Evolutionary conservation across 2,797 vertebrate species (phyloP).

Genomic region (Macroramphosus scolopax): DNA sequence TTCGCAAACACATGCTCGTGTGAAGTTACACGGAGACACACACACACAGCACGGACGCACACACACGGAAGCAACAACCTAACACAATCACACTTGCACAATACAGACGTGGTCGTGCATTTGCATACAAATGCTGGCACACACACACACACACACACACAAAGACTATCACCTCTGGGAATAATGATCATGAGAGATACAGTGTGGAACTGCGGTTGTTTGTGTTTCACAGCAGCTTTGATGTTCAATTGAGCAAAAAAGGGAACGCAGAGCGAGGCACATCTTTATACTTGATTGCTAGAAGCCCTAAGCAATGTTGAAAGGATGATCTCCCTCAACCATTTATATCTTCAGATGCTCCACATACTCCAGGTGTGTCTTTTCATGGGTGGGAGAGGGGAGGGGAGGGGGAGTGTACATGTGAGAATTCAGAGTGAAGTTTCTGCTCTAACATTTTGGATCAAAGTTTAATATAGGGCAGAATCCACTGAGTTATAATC

Average conservation of each 20-base stretch:
- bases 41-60: neutral
- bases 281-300: conserved; percentile 32
- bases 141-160: conserved; percentile 2
- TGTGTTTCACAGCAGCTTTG: conserved; percentile 45
- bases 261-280: conserved; percentile 13
- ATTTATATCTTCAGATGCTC: conserved; percentile 30
- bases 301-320: conserved; percentile 25
- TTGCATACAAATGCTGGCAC: conserved; percentile 1
- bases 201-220: conserved; percentile 18
- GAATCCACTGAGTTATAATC: conserved; percentile 65
- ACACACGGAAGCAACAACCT: neutral
- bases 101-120: conserved; percentile 3
- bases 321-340: conserved; percentile 18
- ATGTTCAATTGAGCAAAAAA: conserved; percentile 45
- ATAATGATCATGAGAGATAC: conserved; percentile 48
- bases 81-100: conserved; percentile 3
- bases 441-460: conserved; percentile 47
- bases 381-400: conserved; percentile 8
- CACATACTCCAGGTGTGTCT: conserved; percentile 12
- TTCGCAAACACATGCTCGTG: neutral
- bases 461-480: conserved; percentile 51
- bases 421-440: conserved; percentile 42
- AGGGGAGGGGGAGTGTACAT: neutral
- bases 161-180: conserved; percentile 38
- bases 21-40: conserved; percentile 4